These are phyloP conservation scores for Lytechinus pictus DNA, from an alignment of 35 echinoderm and acorn worm genomes.

Conservation along the genomic window DNA sequence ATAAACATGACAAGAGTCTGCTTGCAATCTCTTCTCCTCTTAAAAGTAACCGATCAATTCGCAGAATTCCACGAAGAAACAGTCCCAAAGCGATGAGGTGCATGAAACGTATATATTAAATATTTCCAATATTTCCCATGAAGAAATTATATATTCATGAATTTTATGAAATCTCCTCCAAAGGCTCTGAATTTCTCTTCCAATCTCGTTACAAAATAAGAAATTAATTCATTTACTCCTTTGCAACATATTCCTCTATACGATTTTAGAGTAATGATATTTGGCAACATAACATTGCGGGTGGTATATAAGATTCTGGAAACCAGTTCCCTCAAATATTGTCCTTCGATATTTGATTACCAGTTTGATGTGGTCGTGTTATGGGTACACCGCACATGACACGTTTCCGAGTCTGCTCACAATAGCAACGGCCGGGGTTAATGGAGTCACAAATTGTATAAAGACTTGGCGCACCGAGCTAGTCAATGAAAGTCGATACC, in stretches of 20 bases:
- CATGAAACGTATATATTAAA: background rate
- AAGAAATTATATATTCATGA: background rate
- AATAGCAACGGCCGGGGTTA: conserved; percentile 20
- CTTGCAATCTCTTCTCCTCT: no score
- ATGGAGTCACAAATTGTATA: conserved; percentile 27
- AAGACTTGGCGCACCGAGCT: background rate
- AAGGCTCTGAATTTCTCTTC: background rate
- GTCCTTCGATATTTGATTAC: conserved; percentile 2
- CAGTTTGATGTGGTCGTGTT: background rate
- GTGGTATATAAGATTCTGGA: background rate
- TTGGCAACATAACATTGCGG: background rate
- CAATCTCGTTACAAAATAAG: background rate
- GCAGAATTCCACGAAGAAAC: no score
- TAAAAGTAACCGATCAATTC: no score
- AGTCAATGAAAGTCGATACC: conserved; percentile 39
- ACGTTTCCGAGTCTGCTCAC: background rate
- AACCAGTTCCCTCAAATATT: background rate
- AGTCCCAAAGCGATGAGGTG: background rate
- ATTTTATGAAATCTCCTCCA: background rate
- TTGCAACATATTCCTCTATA: background rate
- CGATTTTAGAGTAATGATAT: background rate
- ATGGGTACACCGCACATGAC: background rate
- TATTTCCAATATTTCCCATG: background rate
- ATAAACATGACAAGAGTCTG: no score
- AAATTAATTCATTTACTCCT: background rate